phyloP scores from a whole-genome alignment of 2,888 invertebrate species.

The Biston betularia region DNA sequence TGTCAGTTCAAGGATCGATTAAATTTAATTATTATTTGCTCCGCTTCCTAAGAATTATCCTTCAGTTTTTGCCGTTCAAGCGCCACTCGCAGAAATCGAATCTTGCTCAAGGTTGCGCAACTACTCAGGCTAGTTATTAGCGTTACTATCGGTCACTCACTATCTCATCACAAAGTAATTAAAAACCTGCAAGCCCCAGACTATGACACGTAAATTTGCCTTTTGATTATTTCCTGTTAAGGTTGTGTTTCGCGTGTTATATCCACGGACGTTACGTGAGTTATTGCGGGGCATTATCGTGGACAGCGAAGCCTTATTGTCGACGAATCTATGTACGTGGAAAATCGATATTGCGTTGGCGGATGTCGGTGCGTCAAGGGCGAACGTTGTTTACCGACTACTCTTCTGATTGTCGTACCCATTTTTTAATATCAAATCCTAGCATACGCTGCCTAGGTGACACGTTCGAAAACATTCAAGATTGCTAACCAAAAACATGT shows the following conservation, averaged over 20 bases:
- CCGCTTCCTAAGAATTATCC: conserved; percentile 32
- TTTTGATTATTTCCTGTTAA: conserved; percentile 42
- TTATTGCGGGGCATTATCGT: conserved; percentile 51
- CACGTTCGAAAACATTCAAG: not conserved
- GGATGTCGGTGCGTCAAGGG: conserved; percentile 74
- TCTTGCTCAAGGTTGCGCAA: conserved; percentile 64
- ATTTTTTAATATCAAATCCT: conserved; percentile 36
- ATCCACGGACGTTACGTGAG: conserved; percentile 49
- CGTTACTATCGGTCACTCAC: conserved; percentile 63
- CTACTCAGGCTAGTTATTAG: conserved; percentile 47
- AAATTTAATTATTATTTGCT: conserved; percentile 30
- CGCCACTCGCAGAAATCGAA: conserved; percentile 54
- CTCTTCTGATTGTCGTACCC: conserved; percentile 48
- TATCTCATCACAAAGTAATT: conserved; percentile 44
- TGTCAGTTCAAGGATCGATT: conserved; percentile 18
- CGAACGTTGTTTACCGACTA: conserved; percentile 57
- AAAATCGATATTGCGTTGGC: conserved; percentile 81
- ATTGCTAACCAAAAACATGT: not conserved
- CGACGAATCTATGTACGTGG: conserved; percentile 75
- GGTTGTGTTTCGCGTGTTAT: conserved; percentile 50
- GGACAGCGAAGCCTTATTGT: conserved; percentile 78
- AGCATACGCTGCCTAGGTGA: not conserved
- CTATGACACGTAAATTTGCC: conserved; percentile 30
- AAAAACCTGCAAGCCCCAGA: conserved; percentile 45
- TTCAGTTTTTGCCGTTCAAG: conserved; percentile 37